Conservation (phyloP, 2,888 invertebrate species). For the Cataglyphis livida region DNA sequence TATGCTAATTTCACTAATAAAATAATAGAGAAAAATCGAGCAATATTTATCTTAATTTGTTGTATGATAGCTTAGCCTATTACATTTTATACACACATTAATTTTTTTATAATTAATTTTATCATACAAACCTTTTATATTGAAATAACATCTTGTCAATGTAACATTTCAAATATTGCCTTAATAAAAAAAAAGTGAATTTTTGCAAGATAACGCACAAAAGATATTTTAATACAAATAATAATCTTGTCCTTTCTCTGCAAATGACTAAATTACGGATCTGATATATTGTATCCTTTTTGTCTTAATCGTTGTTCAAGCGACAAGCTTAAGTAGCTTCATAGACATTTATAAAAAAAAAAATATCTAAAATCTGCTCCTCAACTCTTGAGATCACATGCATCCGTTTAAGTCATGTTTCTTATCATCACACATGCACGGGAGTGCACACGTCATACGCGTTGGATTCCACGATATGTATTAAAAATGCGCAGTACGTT, state of each 20-base stretch:
- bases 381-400: constrained; percentile 75
- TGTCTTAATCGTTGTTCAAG: constrained; percentile 57
- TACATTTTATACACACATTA: constrained; percentile 44
- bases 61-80: constrained; percentile 16
- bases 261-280: neutral
- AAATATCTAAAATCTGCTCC: constrained; percentile 29
- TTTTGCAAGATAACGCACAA: neutral
- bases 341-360: constrained; percentile 28
- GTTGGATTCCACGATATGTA: constrained; percentile 43
- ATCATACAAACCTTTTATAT: constrained; percentile 30
- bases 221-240: constrained; percentile 9
- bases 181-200: constrained; percentile 27
- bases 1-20: constrained; percentile 19
- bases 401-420: constrained; percentile 61
- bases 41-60: constrained; percentile 7
- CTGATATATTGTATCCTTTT: neutral
- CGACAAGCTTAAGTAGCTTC: constrained; percentile 58
- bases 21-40: constrained; percentile 15
- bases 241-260: neutral
- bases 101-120: constrained; percentile 30
- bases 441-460: constrained; percentile 23
- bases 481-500: constrained; percentile 42
- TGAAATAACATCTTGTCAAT: constrained; percentile 22
- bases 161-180: constrained; percentile 1
- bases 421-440: constrained; percentile 4